Conservation (phyloP, 30 jellyfish, hydroid and myxozoan genomes). For the Phacellophora camtschatica region DNA sequence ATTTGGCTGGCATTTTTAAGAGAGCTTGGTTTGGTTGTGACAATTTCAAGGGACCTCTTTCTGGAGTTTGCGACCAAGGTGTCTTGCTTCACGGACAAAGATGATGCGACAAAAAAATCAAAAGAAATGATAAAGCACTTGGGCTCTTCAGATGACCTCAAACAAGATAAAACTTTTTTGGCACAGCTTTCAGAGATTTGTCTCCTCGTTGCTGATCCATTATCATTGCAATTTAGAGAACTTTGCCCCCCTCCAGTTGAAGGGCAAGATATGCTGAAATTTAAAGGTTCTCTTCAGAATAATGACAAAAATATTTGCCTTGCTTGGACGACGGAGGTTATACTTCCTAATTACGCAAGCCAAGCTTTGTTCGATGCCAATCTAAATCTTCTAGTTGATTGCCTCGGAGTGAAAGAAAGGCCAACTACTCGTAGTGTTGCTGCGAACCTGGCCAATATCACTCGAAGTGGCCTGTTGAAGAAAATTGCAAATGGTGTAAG, state of each 20-base stretch:
- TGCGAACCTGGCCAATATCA: background rate
- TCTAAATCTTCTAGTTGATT: background rate
- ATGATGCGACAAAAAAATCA: constrained; percentile 12
- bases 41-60: constrained; percentile 12
- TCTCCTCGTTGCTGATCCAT: constrained; percentile 22
- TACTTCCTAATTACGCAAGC: constrained; percentile 26
- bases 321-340: constrained; percentile 33
- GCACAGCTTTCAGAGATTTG: background rate
- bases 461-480: background rate
- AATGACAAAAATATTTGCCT: background rate
- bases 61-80: constrained; percentile 38
- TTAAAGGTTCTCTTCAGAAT: constrained; percentile 5
- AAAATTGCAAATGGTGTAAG: background rate
- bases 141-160: background rate
- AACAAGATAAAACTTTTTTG: background rate
- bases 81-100: background rate
- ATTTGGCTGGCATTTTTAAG: constrained; percentile 51
- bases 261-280: background rate
- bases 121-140: constrained; percentile 2
- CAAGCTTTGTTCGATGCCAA: too few relatives aligned
- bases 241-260: background rate
- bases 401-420: background rate
- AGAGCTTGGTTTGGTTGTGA: constrained; percentile 26
- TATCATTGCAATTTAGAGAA: background rate
- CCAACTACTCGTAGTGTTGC: background rate